phyloP scores from a whole-genome alignment of 2,113 vertebrate genomes.

The Apteryx mantelli region DNA sequence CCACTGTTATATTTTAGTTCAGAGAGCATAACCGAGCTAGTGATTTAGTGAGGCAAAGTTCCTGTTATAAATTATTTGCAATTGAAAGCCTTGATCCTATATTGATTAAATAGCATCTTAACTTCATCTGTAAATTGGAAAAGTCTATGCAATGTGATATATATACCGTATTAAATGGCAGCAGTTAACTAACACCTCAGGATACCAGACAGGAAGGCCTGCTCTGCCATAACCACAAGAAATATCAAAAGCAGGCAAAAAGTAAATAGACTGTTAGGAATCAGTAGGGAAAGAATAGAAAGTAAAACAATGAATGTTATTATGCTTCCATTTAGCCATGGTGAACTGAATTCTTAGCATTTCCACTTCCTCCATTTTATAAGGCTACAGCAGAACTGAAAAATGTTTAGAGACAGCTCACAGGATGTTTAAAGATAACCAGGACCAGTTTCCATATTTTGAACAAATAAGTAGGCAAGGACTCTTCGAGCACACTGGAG shows the following conservation, averaged over 20 bases:
- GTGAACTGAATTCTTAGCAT: background rate
- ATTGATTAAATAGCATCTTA: background rate
- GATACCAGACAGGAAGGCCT: background rate
- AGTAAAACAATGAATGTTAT: background rate
- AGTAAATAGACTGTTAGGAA: fast-evolving
- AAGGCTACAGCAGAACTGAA: background rate
- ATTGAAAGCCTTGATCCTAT: background rate
- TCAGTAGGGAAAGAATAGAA: background rate
- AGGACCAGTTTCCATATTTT: background rate
- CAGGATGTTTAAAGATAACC: background rate
- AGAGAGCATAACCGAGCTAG: background rate
- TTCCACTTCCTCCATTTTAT: background rate
- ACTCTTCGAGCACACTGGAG: background rate
- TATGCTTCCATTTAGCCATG: background rate
- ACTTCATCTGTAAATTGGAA: background rate
- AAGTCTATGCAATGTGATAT: background rate
- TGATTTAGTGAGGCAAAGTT: background rate
- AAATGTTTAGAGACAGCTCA: background rate
- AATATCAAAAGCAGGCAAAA: background rate
- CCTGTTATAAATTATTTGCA: background rate
- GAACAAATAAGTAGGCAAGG: background rate
- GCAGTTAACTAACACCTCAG: background rate
- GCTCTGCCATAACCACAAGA: background rate
- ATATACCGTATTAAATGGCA: background rate
- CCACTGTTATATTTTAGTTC: background rate